Conservation (phyloP, 2,888 invertebrate genomes). For the Patella pellucida region DNA sequence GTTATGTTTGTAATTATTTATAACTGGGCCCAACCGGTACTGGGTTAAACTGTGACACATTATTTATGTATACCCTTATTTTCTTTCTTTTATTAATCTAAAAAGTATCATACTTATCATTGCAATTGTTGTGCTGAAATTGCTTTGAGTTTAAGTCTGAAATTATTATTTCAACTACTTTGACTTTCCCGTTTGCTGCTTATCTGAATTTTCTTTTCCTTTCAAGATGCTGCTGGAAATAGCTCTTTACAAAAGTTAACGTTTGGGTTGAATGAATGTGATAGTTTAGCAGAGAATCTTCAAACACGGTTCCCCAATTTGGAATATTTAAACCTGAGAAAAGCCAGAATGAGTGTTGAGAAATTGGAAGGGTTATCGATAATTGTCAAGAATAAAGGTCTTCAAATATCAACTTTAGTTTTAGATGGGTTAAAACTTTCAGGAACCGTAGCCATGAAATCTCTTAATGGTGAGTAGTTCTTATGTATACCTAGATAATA, state of each 20-base stretch:
- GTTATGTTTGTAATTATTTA: no score
- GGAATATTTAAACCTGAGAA: constrained; percentile 51
- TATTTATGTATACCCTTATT: no score
- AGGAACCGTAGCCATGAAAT: constrained; percentile 43
- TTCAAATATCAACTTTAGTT: constrained; percentile 40
- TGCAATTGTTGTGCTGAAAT: no score
- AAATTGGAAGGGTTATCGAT: constrained; percentile 31
- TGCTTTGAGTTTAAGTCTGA: no score
- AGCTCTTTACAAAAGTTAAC: constrained; percentile 43
- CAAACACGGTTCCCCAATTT: constrained; percentile 37
- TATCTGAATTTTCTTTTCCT: background rate
- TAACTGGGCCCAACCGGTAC: no score
- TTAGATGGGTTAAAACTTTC: constrained; percentile 59
- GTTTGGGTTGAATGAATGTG: constrained; percentile 48
- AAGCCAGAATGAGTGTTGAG: constrained; percentile 42
- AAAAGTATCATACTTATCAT: no score
- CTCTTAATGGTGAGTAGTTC: constrained; percentile 41
- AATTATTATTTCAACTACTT: background rate
- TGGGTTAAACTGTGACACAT: no score
- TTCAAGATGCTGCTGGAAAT: constrained; percentile 31
- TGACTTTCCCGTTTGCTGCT: background rate
- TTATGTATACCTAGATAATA: background rate
- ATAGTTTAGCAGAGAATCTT: constrained; percentile 38
- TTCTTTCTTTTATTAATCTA: no score
- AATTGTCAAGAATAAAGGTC: constrained; percentile 7